phyloP scores from a whole-genome alignment of 2,797 vertebrate genomes.

The Sebastes miniatus region DNA sequence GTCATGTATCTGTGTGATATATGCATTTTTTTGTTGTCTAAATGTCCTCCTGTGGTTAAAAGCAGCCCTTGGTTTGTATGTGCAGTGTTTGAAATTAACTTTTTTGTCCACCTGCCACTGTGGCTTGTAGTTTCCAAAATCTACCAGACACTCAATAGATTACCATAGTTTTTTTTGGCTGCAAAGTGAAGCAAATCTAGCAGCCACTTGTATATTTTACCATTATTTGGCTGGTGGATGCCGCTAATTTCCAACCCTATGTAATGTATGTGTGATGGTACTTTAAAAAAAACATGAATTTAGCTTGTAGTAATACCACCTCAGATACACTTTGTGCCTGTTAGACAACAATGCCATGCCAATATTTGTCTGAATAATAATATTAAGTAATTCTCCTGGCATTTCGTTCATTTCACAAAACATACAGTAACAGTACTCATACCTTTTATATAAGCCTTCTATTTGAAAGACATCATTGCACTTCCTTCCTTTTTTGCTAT shows the following conservation, averaged over 20 bases:
- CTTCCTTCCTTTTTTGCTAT: not conserved
- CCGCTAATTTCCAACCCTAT: accelerated
- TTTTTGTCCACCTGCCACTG: no score
- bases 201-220: no score
- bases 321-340: not conserved
- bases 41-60: not conserved
- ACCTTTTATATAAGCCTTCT: not conserved
- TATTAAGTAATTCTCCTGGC: no score
- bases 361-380: not conserved
- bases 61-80: not conserved
- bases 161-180: no score
- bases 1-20: no score
- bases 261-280: no score
- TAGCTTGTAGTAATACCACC: not conserved
- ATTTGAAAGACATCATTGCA: not conserved
- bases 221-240: no score
- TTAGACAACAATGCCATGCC: not conserved
- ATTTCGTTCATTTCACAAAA: not conserved
- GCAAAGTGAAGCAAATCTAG: no score
- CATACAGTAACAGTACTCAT: not conserved
- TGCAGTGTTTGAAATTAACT: no score
- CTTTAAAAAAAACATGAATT: no score
- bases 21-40: not conserved
- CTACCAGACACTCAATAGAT: no score
- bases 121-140: no score